Evolutionary conservation across 2,797 vertebrate species (phyloP), one percentile per base, ranked within the genome.

Genomic region (Poecilia wingei): DNA sequence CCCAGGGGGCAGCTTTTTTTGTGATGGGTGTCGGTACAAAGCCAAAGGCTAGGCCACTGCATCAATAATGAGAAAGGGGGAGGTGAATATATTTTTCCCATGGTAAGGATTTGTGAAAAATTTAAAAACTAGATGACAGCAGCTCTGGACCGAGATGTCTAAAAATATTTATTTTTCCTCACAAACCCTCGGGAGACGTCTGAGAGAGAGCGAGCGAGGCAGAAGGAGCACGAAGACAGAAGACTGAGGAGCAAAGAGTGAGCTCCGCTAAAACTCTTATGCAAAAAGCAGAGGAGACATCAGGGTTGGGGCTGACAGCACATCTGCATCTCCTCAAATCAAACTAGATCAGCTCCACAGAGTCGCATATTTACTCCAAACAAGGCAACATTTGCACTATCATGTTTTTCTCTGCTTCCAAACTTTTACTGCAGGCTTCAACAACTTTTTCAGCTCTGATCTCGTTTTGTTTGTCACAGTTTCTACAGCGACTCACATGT

Each of bases 111-210:
- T 92, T 85, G 91, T 92, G 79, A 92, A 89, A 94, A 93, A 89
- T 87, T 55, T 82, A 89, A 90, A 90, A 88, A 90, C 83, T 75
- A 84, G 82, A 46, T 84, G 93, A 95, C 92, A 94, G 93, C 93
- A 90, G 88, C 85, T 90, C 84, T 89, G 87, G 87, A 93, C 86
- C 75, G 81, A 81, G 85, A 91, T 87, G 77, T 94, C 95, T 96
- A 96, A 95, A 96, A 95, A 95, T 96, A 95, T 93, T 88, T 90
- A 93, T 94, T 94, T 94, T 94, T 85, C 94, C 94, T 91, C 79
- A 89, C 82, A 87, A 94, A 93, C 89, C 92, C 94, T 93, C 93
- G 84, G 92, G 94, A 95, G 94, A 94, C 91, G 84, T 88, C 91
- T 92, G 92, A 90, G 90, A 88, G 84, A 82, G 79, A 0, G 49